Base-by-base conservation (phyloP, 2,113 vertebrate species). In the Urocolius indicus region DNA sequence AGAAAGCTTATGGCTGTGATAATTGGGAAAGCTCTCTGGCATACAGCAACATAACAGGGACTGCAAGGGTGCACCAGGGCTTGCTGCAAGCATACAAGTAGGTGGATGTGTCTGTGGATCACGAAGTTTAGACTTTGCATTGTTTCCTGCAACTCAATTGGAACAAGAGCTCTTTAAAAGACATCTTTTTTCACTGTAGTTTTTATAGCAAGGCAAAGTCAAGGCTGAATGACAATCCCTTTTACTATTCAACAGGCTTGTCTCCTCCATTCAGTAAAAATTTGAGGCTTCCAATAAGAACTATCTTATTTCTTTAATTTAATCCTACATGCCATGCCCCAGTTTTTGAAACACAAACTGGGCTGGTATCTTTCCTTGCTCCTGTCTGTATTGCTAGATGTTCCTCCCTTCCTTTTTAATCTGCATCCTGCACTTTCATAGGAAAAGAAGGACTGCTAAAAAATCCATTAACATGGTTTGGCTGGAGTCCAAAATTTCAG, bases 401-500 rank as follows among this genome's bases (percentile, higher is more conserved):
- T 72, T 95, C 19, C 18, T 91, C n/a, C 29, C 52, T 34, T 59
- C 19, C 15, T 15, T 67, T 38, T 62, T 79, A 32, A 81, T 71
- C 54, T 2, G 1, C 10, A 2, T 87, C 84, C 79, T 71, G 69
- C n/a, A 65, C 79, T 94, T 95, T 65, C 93, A 84, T 82, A 91
- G 82, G 36, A 94, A 87, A 94, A 86, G 76, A 94, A 94, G 0
- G 41, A 90, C 93, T 93, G 84, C 95, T 95, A 96, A 97, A 97
- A 97, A 97, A 96, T 78, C 97, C 97, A 97, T 97, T 97, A 97
- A 90, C 93, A 62, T 45, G 75, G 84, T 74, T 89, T 97, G 97
- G 95, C 90, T 55, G 61, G n/a, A 71, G 83, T 88, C 96, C 96
- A 97, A 87, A 85, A 94, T 85, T 95, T 96, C 66, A 97, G 90